Base-by-base conservation (phyloP, 1,140 invertebrate species). In the Euwallacea similis region DNA sequence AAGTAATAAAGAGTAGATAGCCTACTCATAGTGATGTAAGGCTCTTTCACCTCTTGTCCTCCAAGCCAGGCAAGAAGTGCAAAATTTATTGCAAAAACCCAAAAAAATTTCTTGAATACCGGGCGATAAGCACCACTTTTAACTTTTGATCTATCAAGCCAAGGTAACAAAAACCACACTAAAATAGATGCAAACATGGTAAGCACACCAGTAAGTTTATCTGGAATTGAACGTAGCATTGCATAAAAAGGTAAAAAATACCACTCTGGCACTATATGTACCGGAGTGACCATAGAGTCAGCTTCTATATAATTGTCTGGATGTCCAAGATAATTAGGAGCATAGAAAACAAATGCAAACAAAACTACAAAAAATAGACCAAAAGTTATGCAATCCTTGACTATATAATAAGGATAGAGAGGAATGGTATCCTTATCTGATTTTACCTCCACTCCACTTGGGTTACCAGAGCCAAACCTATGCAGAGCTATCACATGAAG, bases 241-340 rank as follows among this genome's bases (percentile, higher is more conserved):
- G 89, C 87, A 80, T 91, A 91, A 33, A 88, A 88, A 85, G 90
- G 91, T 84, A 90, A 81, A 81, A 91, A 91, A 81, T 91, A 91
- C 87, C 87, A 91, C 86, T 91, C 89, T 69, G 89, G 89, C 85
- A 91, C 86, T 85, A 91, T 91, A 82, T 90, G 89, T 47, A 84
- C 76, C 3, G 89, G 89, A 0, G 89, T 91, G 16, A 88, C 83
- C 85, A 90, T 77, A n/a, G 87, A 84, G 73, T 90, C 89, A 53
- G 88, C 88, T n/a, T 84, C 83, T 13, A 83, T 86, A 83, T 89
- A 91, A 83, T 90, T 90, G 84, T 90, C 88, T 13, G 86, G 84
- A 75, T 91, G 88, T 74, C 84, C 83, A 80, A 91, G 79, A 76
- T 87, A 58, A 78, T 86, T 86, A n/a, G 89, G 88, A 60, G 77